Evolutionary conservation across 2,113 vertebrate species (phyloP).

Genomic region (Anhinga anhinga): DNA sequence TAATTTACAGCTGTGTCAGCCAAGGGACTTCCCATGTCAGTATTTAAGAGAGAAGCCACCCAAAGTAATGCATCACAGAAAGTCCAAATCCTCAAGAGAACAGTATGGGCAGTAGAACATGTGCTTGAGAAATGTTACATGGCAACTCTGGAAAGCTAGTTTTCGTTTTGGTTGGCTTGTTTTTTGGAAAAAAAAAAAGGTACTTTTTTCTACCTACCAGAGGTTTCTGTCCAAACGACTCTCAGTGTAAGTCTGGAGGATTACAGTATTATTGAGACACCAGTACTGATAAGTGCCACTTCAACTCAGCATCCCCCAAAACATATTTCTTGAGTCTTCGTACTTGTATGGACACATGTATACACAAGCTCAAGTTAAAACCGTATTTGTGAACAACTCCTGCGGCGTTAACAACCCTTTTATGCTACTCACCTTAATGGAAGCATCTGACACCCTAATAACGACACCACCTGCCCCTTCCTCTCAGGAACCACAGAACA

Average conservation of each 20-base stretch:
- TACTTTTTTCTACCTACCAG: neutral
- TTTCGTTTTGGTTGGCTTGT: neutral
- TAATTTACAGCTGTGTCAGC: slow-evolving; percentile 36
- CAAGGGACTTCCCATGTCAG: neutral
- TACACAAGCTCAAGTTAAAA: neutral
- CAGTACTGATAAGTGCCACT: neutral
- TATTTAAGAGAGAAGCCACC: neutral
- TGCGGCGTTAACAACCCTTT: neutral
- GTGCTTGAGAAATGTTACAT: neutral
- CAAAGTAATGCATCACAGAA: neutral
- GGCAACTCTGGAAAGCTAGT: neutral
- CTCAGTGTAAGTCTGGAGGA: neutral
- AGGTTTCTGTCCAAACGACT: neutral
- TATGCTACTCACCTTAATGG: no score
- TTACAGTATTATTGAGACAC: neutral
- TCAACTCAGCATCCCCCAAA: neutral
- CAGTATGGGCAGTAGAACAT: neutral
- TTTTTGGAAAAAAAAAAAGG: no score
- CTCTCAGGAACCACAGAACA: neutral
- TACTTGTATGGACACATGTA: fast-evolving
- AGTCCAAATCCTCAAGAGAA: neutral
- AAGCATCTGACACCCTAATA: neutral
- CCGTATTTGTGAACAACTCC: neutral
- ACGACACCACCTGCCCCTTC: neutral
- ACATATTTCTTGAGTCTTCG: neutral